Base-by-base conservation (phyloP, 2,888 invertebrate species). In the Temnothorax unifasciatus region DNA sequence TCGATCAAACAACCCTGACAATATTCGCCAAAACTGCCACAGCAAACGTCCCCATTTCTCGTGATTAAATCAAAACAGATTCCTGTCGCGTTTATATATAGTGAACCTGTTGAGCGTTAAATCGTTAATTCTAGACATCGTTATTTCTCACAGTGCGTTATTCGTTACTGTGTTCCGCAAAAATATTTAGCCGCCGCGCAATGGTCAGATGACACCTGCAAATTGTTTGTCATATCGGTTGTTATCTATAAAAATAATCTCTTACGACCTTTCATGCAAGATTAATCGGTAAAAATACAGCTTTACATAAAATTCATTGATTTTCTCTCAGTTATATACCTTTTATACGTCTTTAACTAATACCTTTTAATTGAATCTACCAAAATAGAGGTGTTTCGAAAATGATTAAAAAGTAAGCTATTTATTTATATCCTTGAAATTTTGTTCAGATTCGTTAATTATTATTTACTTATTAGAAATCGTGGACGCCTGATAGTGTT, bases 21-120 rank as follows among this genome's bases (percentile, higher is more conserved):
- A 25, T 61, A 79, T 71, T 44, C 73, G 13, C 73, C 73, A 73
- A 73, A 81, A 73, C 59, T 73, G 50, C 59, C 29, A 50, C 59
- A 25, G 73, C 50, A 81, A 50, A 81, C 47, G 59, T 38, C 73
- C 59, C 34, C 25, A 73, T 81, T 79, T 79, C 79, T 81, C 79
- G 38, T 73, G 79, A 81, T 81, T 81, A 73, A 81, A 81, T 81
- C 79, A 81, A 81, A 79, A 81, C 73, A 81, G 73, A 59, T 73
- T 59, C 25, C 25, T 38, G 29, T 61, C 68, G 63, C 50, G 21
- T 77, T n/a, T 25, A 38, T 61, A 47, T 71, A 47, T 71, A 81
- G 73, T 81, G 73, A 73, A 81, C 73, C 79, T 81, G 79, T 81
- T 81, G 79, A 81, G 59, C 59, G 73, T 71, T 71, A 71, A 79